A percentile compares a stretch with the other conserved stretches of the same genome.
Evolutionary conservation across 2,888 invertebrate species (phyloP).

Genomic region (Euplexia lucipara): DNA sequence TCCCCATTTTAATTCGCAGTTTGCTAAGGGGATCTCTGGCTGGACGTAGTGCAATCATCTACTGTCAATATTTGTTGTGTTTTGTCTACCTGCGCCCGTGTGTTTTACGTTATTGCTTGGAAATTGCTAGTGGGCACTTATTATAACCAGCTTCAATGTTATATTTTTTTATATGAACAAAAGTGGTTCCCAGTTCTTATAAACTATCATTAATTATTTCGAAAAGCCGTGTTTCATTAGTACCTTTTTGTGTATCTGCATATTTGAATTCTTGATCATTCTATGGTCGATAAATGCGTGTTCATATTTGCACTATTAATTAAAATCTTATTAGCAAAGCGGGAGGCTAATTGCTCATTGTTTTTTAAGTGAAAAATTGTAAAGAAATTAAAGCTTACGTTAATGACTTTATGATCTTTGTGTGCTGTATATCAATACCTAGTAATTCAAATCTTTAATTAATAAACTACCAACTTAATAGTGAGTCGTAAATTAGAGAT

Average conservation of each 20-base stretch:
- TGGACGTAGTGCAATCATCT: conserved; percentile 88
- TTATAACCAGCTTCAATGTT: conserved; percentile 51
- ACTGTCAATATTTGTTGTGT: conserved; percentile 89
- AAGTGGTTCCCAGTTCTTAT: conserved; percentile 39
- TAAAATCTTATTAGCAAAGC: conserved; percentile 7
- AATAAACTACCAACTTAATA: conserved; percentile 20
- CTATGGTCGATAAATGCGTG: conserved; percentile 32
- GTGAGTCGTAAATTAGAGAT: conserved; percentile 35
- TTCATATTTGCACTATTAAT: conserved; percentile 38
- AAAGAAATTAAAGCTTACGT: not conserved
- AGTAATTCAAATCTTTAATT: conserved; percentile 7
- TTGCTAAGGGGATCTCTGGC: conserved; percentile 86
- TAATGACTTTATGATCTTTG: not conserved
- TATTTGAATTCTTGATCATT: conserved; percentile 43
- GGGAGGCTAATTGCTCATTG: conserved; percentile 14
- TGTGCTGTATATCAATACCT: not conserved
- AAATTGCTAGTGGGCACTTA: conserved; percentile 61
- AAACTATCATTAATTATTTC: conserved; percentile 44
- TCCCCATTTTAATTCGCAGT: conserved; percentile 90
- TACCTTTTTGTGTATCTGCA: conserved; percentile 42
- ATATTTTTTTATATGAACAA: conserved; percentile 46
- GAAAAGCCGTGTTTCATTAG: conserved; percentile 35
- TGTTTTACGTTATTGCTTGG: conserved; percentile 76
- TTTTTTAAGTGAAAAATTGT: not conserved
- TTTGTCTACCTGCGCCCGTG: conserved; percentile 82